These are phyloP conservation scores for Siniperca undulata DNA, from an alignment of 2,797 vertebrate species.

Conservation along the genomic window DNA sequence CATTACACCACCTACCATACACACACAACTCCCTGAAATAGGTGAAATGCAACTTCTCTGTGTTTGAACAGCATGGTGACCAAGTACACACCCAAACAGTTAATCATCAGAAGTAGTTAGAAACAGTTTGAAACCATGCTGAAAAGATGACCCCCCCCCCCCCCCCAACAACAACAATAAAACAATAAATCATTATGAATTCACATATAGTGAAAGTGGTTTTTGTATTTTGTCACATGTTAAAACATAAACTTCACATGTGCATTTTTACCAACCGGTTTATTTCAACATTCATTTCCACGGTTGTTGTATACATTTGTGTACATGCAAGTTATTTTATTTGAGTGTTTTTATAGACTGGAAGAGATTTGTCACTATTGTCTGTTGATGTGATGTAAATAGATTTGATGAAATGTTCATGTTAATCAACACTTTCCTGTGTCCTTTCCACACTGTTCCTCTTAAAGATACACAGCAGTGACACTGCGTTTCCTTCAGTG, in stretches of 20 bases:
- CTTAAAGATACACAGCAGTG: background rate
- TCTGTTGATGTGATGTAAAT: slow-evolving; percentile 25
- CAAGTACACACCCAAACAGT: background rate
- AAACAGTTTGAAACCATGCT: background rate
- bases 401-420: slow-evolving; percentile 21
- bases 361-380: background rate
- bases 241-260: background rate
- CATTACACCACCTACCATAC: background rate
- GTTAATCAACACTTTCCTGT: slow-evolving; percentile 41
- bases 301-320: background rate
- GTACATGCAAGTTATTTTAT: background rate
- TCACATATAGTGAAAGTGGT: background rate
- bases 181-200: background rate
- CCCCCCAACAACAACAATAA: too few species aligned
- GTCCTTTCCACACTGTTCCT: slow-evolving; percentile 7
- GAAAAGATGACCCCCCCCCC: background rate
- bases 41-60: background rate
- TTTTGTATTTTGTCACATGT: background rate
- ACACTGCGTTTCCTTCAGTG: background rate
- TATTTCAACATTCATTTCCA: background rate
- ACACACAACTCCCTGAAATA: slow-evolving; percentile 1
- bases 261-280: background rate
- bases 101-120: background rate
- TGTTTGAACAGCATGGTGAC: slow-evolving; percentile 1
- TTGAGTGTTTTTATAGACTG: background rate